A percentile compares a stretch with the other conserved stretches of the same genome.
Evolutionary conservation across 1,140 invertebrate species (phyloP).

Genomic region (Amyelois transitella): DNA sequence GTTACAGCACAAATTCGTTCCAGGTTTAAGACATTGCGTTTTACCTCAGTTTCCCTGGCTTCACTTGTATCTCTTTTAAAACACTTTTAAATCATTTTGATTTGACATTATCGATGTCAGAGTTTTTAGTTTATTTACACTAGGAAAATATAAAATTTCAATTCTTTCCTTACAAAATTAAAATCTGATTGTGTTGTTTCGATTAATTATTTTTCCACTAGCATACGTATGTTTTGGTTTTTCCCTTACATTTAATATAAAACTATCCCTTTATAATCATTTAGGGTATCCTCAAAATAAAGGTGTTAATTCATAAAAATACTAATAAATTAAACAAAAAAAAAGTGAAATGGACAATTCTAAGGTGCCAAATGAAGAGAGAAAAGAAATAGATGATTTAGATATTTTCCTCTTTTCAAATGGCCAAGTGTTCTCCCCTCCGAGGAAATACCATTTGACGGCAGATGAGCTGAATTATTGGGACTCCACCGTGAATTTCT

Average conservation of each 20-base stretch:
- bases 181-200: background rate
- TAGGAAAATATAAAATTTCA: background rate
- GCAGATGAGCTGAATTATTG: slow-evolving; percentile 38
- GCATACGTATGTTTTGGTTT: too few species aligned
- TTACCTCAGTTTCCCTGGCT: too few species aligned
- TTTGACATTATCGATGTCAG: background rate
- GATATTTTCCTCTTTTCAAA: slow-evolving; percentile 59
- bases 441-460: slow-evolving; percentile 50
- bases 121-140: background rate
- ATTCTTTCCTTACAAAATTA: background rate
- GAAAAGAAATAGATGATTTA: slow-evolving; percentile 25
- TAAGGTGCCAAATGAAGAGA: slow-evolving; percentile 17
- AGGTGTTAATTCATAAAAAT: too few species aligned
- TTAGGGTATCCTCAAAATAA: too few species aligned
- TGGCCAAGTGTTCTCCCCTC: slow-evolving; percentile 47
- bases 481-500: slow-evolving; percentile 28
- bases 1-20: too few species aligned
- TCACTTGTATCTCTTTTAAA: too few species aligned
- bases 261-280: too few species aligned
- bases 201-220: background rate
- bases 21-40: too few species aligned
- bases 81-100: background rate
- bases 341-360: slow-evolving; percentile 16
- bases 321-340: background rate
- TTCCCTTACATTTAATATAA: background rate